Base-by-base conservation (phyloP, 2,797 vertebrate genomes). In the Onychomys arenicola region DNA sequence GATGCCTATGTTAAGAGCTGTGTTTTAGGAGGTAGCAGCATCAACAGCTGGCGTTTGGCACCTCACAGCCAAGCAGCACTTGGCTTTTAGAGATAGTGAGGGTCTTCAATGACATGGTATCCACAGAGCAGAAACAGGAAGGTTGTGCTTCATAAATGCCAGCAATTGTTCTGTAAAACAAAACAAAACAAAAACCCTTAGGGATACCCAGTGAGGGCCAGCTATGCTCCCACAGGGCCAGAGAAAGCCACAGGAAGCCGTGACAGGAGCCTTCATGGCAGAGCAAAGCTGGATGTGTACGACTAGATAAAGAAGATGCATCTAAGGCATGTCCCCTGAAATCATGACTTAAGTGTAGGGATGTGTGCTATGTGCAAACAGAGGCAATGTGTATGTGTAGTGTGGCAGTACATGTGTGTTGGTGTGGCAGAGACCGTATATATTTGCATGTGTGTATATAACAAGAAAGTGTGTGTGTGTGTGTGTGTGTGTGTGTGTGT, bases 61-160 rank as follows among this genome's bases (percentile, higher is more conserved):
- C 46, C 34, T 84, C 40, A 40, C 19, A 2, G 67, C 0, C 3
- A 1, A 43, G 67, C 0, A 37, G 65, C 0, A 0, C 29, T 65
- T 83, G 57, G 29, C 37, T 75, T 49, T 95, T 40, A 11, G 43
- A 86, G 23, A 55, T 37, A 78, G 3, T 0, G 0, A 10, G 34
- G 88, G 40, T 27, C 49, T 63, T 73, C 63, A 85, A 3, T 46
- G 43, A 71, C 40, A 27, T 10, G 12, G 46, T 32, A 49, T n/a
- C 46, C 63, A 11, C 16, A 2, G n/a, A 63, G 37, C 71, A 29
- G 93, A 43, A 49, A 34, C 55, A 32, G 52, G 65, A 2, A 1
- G n/a, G 34, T 1, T 73, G 10, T 25, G 61, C 32, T 63, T 27
- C 29, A 32, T 32, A 55, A 16, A 8, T 0, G 32, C 65, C 46